These are phyloP conservation scores for Melanostigma gelatinosum DNA, from an alignment of 2,113 vertebrate genomes.

Conservation along the genomic window DNA sequence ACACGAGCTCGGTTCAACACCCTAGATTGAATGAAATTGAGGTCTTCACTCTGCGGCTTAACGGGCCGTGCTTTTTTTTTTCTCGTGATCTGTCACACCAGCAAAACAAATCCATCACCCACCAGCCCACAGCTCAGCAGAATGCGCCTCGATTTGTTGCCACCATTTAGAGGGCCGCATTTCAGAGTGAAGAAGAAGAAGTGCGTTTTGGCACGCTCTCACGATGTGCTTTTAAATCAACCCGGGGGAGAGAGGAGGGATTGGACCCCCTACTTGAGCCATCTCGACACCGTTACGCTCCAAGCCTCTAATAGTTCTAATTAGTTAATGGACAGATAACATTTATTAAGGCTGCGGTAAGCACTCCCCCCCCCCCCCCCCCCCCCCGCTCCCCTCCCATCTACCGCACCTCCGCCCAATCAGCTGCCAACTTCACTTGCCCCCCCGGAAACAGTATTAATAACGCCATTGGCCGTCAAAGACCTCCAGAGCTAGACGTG, in stretches of 20 bases:
- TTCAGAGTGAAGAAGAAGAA: conserved; percentile 19
- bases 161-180: conserved; percentile 55
- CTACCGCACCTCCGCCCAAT: conserved; percentile 47
- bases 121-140: conserved; percentile 57
- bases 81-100: conserved; percentile 56
- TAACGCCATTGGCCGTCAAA: conserved; percentile 69
- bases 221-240: conserved; percentile 82
- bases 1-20: conserved; percentile 36
- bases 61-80: conserved; percentile 21
- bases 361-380: conserved; percentile 66
- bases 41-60: conserved; percentile 50
- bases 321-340: conserved; percentile 87
- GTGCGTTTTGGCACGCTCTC: conserved; percentile 70
- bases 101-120: conserved; percentile 54
- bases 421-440: conserved; percentile 66
- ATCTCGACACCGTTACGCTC: conserved; percentile 67
- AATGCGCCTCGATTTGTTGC: conserved; percentile 58
- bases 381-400: conserved; percentile 37
- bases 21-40: conserved; percentile 49
- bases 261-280: conserved; percentile 60
- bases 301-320: conserved; percentile 82
- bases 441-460: conserved; percentile 72
- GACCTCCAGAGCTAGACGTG: conserved; percentile 67
- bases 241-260: conserved; percentile 20
- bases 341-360: conserved; percentile 83